Evolutionary conservation across 2,888 invertebrate genomes (phyloP).

Genomic region (Bombylius discolor): DNA sequence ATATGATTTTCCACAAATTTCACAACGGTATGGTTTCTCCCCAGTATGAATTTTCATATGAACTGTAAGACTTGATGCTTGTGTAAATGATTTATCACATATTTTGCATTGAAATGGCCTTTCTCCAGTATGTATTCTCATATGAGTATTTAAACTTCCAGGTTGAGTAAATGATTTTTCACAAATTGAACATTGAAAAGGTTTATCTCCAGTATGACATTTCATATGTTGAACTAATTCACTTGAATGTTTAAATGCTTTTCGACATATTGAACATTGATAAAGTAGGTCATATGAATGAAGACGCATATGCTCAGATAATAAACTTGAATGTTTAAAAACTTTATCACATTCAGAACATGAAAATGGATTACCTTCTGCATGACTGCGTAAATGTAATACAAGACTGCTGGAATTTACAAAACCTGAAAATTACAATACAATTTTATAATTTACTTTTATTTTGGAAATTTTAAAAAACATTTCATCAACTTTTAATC

Average conservation of each 20-base stretch:
- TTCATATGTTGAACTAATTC: constrained; percentile 38
- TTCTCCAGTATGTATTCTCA: constrained; percentile 35
- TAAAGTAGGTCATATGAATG: constrained; percentile 34
- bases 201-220: constrained; percentile 37
- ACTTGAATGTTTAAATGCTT: constrained; percentile 32
- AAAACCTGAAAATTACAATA: constrained; percentile 20
- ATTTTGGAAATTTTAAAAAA: too few relatives aligned
- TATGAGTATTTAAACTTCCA: constrained; percentile 35
- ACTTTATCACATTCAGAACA: constrained; percentile 34
- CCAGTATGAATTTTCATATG: constrained; percentile 36
- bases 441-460: not conserved
- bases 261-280: constrained; percentile 33
- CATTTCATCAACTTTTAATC: too few relatives aligned
- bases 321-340: constrained; percentile 33
- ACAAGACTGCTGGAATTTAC: constrained; percentile 32
- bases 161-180: constrained; percentile 37
- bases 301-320: constrained; percentile 35
- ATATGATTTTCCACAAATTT: constrained; percentile 31
- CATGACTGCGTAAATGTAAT: constrained; percentile 30
- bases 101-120: constrained; percentile 35
- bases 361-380: constrained; percentile 26
- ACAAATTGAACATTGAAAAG: constrained; percentile 35
- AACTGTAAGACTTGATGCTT: constrained; percentile 34
- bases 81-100: constrained; percentile 35
- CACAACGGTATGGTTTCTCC: constrained; percentile 30